These are phyloP conservation scores for Thyatira batis DNA, from an alignment of 2,888 invertebrate species.

Conservation along the genomic window DNA sequence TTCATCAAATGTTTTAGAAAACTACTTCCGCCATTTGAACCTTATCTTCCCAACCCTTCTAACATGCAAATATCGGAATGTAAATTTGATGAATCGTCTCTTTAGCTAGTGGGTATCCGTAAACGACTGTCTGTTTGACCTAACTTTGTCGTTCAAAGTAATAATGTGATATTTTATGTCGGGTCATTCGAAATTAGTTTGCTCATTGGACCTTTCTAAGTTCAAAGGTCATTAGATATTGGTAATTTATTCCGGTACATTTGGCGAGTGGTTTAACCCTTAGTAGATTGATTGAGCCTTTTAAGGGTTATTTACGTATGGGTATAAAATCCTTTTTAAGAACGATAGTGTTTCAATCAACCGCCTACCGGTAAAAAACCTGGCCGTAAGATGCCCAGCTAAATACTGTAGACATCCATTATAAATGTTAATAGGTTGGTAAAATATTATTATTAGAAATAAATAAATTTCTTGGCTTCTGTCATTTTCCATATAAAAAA, in stretches of 20 bases:
- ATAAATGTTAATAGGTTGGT: no score
- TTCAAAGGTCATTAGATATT: neutral
- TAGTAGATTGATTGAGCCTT: neutral
- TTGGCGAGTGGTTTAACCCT: slow-evolving; percentile 9
- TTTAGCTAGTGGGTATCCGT: neutral
- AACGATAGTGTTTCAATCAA: no score
- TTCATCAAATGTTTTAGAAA: neutral
- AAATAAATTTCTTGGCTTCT: no score
- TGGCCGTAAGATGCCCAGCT: no score
- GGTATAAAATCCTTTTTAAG: neutral
- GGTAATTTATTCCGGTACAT: slow-evolving; percentile 3
- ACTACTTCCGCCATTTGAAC: neutral
- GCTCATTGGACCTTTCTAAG: neutral
- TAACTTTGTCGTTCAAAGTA: slow-evolving; percentile 1
- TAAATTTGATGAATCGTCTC: slow-evolving; percentile 18
- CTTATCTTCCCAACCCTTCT: neutral
- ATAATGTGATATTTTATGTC: slow-evolving; percentile 5
- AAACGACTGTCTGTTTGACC: neutral
- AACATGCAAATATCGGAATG: slow-evolving; percentile 16
- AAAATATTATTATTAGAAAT: no score
- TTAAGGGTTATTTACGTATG: neutral
- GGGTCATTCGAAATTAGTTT: slow-evolving; percentile 2
- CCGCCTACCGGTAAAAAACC: no score
- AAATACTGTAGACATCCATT: no score
- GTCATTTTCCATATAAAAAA: no score